Evolutionary conservation across 2,888 invertebrate species (phyloP), one percentile per base, ranked within the genome.

Genomic region (Syritta pipiens): DNA sequence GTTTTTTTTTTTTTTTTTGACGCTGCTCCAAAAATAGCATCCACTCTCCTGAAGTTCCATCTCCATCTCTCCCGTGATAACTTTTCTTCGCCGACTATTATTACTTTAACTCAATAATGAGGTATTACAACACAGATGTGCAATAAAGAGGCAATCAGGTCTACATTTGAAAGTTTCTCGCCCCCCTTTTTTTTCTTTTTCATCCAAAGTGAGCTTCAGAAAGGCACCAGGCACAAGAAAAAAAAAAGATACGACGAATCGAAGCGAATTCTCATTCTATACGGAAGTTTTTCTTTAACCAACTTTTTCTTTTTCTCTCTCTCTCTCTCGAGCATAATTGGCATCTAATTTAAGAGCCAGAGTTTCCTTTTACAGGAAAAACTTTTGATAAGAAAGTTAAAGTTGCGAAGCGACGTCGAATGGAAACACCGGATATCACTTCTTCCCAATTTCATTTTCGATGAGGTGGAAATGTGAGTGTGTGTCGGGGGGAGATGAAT

Each of bases 101-200:
- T 79, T 79, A 74, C 74, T 57, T 62, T 60, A 67, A 68, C 74
- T 62, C 74, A 79, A 74, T 79, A 79, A 79, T 79, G 79, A 74
- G 79, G 67, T 74, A 74, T 72, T 79, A 79, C 79, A 79, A 59
- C 79, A 67, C 79, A 74, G 79, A 74, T 74, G 79, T 79, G 79
- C 74, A 74, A 79, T 79, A 74, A 79, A 74, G 68, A 74, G 67
- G 49, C 79, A 79, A 79, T 79, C 79, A 74, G 68, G 79, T 68
- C 62, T 67, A 30, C 55, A 62, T 71, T 71, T 26, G 42, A 74
- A 79, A 79, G 35, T 79, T 77, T 74, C 67, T 35, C 28, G 28
- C 32, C 44, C 20, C 24, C 40, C 44, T 14, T 32, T 48, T 49
- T 32, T 42, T 20, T 35, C 30, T 55, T 63, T 49, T 40, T 4